phyloP scores from a whole-genome alignment of 2,113 vertebrate species.

The Heterocephalus glaber region DNA sequence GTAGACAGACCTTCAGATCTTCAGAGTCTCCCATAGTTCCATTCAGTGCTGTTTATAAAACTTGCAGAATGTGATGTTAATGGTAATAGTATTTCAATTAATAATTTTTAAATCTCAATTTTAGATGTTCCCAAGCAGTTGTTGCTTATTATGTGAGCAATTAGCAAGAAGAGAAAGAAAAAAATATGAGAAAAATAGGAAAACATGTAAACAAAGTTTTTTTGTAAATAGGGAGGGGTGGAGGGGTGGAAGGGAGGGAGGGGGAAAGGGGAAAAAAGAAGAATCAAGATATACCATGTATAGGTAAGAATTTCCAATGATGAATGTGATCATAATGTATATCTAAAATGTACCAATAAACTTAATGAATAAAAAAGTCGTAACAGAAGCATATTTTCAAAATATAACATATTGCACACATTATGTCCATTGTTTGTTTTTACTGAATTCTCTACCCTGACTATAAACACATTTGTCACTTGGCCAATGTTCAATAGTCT shows the following conservation, averaged over 20 bases:
- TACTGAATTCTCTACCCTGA: conserved; percentile 6
- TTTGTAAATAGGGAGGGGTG: too few relatives aligned
- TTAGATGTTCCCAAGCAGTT: conserved; percentile 37
- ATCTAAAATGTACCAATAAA: too few relatives aligned
- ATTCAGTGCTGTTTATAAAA: not conserved
- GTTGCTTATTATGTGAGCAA: not conserved
- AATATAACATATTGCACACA: not conserved
- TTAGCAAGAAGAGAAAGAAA: not conserved
- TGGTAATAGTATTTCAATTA: conserved; percentile 25
- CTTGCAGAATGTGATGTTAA: not conserved
- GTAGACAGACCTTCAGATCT: not conserved
- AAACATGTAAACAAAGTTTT: too few relatives aligned
- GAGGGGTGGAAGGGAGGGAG: too few relatives aligned
- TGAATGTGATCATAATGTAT: too few relatives aligned
- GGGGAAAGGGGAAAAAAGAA: too few relatives aligned
- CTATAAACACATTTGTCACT: conserved; percentile 40
- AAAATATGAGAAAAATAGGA: too few relatives aligned
- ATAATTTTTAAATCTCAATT: conserved; percentile 22
- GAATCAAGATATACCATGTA: too few relatives aligned
- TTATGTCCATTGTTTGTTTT: conserved; percentile 56
- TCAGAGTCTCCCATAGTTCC: not conserved
- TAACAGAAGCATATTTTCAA: conserved; percentile 39
- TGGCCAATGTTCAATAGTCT: not conserved
- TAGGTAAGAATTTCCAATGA: too few relatives aligned
- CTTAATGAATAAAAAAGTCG: not conserved